Evolutionary conservation across 2,797 vertebrate species (phyloP), one percentile per base, ranked within the genome.

Genomic region (Notoglanidium macrostoma): DNA sequence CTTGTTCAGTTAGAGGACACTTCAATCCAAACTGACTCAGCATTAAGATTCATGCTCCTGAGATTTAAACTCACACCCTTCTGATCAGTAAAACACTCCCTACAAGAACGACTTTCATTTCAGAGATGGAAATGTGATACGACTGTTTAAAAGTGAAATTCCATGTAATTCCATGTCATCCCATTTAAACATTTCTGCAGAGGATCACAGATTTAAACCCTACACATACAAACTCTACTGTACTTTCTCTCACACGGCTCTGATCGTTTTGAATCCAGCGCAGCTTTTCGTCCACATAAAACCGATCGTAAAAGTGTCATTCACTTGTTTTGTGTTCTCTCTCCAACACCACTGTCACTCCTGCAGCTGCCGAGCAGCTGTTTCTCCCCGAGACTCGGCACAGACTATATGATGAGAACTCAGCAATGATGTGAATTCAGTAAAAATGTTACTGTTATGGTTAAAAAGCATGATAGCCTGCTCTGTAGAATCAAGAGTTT

Each of bases 361-460:
- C 76, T 46, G 35, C 63, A 49, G 63, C 81, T 70, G 81, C 81
- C 4, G 63, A 67, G n/a, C 29, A 12, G 51, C 73, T 67, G 85
- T 35, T 35, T 21, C 21, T 70, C 26, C n/a, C n/a, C n/a, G 5
- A 65, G 59, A 80, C 8, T 61, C 29, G 54, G n/a, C 29, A 65
- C 10, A 32, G 65, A 26, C 1, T 8, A 32, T 23, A 15, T 57
- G 32, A 29, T 29, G 68, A 44, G 54, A 59, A 3, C n/a, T 70
- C 14, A 57, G 32, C 35, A 35, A 51, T 72, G 67, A 35, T 55
- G 83, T 57, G n/a, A n/a, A n/a, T n/a, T n/a, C n/a, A n/a, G n/a
- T n/a, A n/a, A n/a, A n/a, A n/a, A n/a, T n/a, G n/a, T n/a, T 32
- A 35, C 44, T 83, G 12, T 51, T 29, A 51, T 5, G 2, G 61